A percentile compares a stretch with the other conserved stretches of the same genome.
Conservation (phyloP, 2,888 invertebrate species). For the Tortricodes alternella region DNA sequence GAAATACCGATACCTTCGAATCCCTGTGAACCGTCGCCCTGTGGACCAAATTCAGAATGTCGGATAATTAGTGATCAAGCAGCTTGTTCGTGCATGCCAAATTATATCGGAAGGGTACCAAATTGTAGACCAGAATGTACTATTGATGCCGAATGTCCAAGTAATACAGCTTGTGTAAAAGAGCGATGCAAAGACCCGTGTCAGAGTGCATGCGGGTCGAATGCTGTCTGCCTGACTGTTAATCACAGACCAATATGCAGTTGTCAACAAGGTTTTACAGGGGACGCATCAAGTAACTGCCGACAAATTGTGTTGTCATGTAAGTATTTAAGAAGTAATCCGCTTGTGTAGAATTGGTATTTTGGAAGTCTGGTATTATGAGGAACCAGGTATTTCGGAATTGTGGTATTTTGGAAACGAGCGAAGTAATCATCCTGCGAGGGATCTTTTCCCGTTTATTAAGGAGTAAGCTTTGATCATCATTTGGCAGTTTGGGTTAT, state of each 20-base stretch:
- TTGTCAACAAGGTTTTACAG: constrained; percentile 91
- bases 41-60: constrained; percentile 92
- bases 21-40: constrained; percentile 91
- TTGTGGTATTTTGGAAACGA: no score
- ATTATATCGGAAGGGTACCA: constrained; percentile 92
- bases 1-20: constrained; percentile 61
- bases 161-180: constrained; percentile 90
- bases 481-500: no score
- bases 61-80: constrained; percentile 90
- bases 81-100: constrained; percentile 91
- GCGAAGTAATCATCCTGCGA: no score
- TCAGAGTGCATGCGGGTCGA: constrained; percentile 88
- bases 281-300: constrained; percentile 89
- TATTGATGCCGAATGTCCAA: constrained; percentile 90
- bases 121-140: constrained; percentile 93
- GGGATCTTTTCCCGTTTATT: no score
- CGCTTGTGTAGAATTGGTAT: no score
- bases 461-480: no score
- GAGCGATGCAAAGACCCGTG: constrained; percentile 93
- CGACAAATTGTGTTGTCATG: constrained; percentile 78
- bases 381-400: no score
- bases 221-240: constrained; percentile 91
- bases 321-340: constrained; percentile 54
- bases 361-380: no score
- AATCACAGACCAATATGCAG: constrained; percentile 92